These are phyloP conservation scores for Acropternis orthonyx DNA, from an alignment of 2,797 vertebrate genomes.

Conservation along the genomic window DNA sequence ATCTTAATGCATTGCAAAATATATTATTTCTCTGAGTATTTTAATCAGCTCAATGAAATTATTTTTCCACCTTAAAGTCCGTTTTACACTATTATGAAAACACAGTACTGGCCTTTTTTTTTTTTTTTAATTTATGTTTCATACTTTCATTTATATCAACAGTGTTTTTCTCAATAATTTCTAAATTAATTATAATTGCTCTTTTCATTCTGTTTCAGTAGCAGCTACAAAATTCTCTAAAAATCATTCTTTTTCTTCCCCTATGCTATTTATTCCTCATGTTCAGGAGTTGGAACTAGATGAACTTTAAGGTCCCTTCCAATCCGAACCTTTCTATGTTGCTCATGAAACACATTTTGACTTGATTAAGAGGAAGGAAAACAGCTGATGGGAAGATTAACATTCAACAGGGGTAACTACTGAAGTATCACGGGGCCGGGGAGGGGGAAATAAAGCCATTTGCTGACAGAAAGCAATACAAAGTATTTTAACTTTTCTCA, in stretches of 20 bases:
- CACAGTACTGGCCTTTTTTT: not conserved
- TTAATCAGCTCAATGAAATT: not conserved
- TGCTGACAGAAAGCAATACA: not conserved
- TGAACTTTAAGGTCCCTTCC: not conserved
- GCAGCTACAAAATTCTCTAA: not conserved
- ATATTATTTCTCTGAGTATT: not conserved
- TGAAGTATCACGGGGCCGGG: not conserved
- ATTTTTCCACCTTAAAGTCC: not conserved
- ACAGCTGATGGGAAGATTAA: not conserved
- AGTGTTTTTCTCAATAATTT: not conserved
- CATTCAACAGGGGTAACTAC: not conserved
- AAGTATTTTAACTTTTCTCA: not conserved
- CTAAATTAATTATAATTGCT: not conserved
- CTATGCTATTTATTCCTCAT: not conserved
- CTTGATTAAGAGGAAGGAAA: not conserved
- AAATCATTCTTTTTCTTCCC: not conserved
- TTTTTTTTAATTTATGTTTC: not conserved
- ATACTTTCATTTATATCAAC: not conserved
- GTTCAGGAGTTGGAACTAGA: not conserved
- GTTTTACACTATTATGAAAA: not conserved
- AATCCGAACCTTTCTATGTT: not conserved
- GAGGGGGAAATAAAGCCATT: not conserved
- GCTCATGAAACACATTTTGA: not conserved
- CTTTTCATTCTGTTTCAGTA: not conserved
- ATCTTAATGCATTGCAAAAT: not conserved